These are phyloP conservation scores for Lysandra bellargus DNA, from an alignment of 2,888 invertebrate species.

Conservation along the genomic window DNA sequence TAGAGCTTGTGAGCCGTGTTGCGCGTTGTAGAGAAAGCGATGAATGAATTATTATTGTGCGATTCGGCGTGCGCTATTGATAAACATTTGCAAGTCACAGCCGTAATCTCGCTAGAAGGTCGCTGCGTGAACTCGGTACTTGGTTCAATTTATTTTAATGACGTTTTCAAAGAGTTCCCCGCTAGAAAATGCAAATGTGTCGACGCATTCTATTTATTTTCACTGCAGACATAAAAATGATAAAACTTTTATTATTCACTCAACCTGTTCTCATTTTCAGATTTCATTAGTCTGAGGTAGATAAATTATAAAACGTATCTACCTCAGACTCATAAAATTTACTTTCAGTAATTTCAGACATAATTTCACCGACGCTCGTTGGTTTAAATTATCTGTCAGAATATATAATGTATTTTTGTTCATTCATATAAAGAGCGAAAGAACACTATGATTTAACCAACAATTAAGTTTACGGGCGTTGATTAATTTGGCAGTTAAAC, in stretches of 20 bases:
- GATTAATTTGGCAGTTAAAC: background rate
- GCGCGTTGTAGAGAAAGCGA: background rate
- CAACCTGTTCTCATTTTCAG: background rate
- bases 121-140: background rate
- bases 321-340: background rate
- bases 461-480: background rate
- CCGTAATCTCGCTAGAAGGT: background rate
- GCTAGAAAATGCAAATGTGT: conserved; percentile 3
- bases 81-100: conserved; percentile 11
- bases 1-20: background rate
- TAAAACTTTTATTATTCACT: background rate
- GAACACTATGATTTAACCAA: background rate
- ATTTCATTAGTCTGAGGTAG: background rate
- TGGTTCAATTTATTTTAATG: conserved; percentile 6
- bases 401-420: background rate
- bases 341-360: background rate
- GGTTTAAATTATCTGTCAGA: background rate
- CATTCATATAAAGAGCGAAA: background rate
- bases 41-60: background rate
- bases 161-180: background rate
- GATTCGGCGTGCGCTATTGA: background rate
- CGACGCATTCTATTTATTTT: background rate
- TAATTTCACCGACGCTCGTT: background rate
- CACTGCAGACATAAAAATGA: background rate
- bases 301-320: background rate